These are phyloP conservation scores for Endotricha flammealis DNA, from an alignment of 2,888 invertebrate species.

Conservation along the genomic window DNA sequence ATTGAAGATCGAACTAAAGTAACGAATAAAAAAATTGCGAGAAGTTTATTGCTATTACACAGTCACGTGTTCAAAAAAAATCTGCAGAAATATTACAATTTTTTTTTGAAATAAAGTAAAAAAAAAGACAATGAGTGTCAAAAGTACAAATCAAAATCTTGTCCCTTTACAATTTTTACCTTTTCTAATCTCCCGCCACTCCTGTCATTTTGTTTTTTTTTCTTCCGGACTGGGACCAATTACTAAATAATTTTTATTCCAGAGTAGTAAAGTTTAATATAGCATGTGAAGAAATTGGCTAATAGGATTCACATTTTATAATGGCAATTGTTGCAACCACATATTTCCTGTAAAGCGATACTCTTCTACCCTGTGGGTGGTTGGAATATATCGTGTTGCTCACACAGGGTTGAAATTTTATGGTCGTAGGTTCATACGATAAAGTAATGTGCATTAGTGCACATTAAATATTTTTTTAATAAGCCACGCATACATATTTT, in stretches of 20 bases:
- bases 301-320: conserved; percentile 36
- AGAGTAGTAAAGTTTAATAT: conserved; percentile 26
- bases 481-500: too few species aligned
- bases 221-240: conserved; percentile 26
- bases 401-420: conserved; percentile 34
- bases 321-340: conserved; percentile 58
- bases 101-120: background rate
- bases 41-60: too few species aligned
- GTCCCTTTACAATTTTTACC: background rate
- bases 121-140: too few species aligned
- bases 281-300: conserved; percentile 6
- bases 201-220: conserved; percentile 42
- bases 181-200: conserved; percentile 30
- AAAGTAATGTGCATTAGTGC: conserved; percentile 14
- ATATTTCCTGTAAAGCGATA: conserved; percentile 69
- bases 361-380: conserved; percentile 53
- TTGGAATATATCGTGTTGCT: conserved; percentile 47
- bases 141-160: background rate
- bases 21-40: too few species aligned
- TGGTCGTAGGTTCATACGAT: conserved; percentile 12
- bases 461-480: too few species aligned
- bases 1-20: too few species aligned
- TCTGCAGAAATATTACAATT: too few species aligned
- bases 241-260: conserved; percentile 12
- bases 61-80: too few species aligned